Conservation (phyloP, 2,888 invertebrate genomes). For the Heteromurus nitidus region DNA sequence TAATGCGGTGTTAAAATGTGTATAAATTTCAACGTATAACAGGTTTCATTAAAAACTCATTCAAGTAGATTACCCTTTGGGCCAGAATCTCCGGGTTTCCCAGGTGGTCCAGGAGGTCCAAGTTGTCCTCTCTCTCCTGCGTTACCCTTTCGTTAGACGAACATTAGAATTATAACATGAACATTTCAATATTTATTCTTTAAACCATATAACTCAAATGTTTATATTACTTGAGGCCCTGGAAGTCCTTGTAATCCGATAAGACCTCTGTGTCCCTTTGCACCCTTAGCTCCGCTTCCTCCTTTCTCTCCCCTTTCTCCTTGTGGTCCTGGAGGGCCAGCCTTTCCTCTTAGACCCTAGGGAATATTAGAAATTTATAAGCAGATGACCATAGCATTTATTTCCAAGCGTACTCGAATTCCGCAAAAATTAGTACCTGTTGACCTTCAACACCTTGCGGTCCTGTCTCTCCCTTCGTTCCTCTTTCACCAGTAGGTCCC, state of each 20-base stretch:
- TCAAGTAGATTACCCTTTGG: conserved; percentile 80
- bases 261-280: conserved; percentile 89
- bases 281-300: conserved; percentile 83
- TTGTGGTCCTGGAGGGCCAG: conserved; percentile 84
- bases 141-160: too few species aligned
- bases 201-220: neutral
- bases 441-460: conserved; percentile 86
- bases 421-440: conserved; percentile 75
- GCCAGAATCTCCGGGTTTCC: conserved; percentile 86
- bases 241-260: conserved; percentile 88
- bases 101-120: conserved; percentile 81
- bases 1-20: neutral
- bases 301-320: conserved; percentile 82
- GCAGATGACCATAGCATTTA: neutral
- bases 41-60: conserved; percentile 2
- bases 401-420: neutral
- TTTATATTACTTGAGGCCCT: conserved; percentile 78
- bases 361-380: neutral
- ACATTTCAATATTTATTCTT: neutral
- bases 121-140: conserved; percentile 82
- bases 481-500: conserved; percentile 84
- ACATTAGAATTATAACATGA: too few species aligned
- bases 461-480: conserved; percentile 84
- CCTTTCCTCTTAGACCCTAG: conserved; percentile 85
- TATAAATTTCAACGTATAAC: neutral